A percentile compares a stretch with the other conserved stretches of the same genome.
These are phyloP conservation scores for Proisotoma minuta DNA, from an alignment of 2,888 invertebrate genomes.

Conservation along the genomic window DNA sequence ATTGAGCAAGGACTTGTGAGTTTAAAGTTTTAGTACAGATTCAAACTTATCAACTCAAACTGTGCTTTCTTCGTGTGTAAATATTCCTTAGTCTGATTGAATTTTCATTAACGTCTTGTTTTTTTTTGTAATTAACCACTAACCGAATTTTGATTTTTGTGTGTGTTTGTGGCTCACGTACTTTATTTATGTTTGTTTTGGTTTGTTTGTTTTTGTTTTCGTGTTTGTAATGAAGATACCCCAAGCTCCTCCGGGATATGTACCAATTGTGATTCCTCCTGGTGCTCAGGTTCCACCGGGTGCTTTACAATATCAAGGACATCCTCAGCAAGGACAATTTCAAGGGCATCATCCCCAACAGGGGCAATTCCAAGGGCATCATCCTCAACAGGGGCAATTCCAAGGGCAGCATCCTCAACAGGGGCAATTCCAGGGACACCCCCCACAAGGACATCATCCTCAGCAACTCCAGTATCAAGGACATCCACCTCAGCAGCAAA, in stretches of 20 bases:
- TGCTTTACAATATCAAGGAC: constrained; percentile 47
- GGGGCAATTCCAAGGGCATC: constrained; percentile 36
- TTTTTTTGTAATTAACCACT: no score
- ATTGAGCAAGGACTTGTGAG: constrained; percentile 65
- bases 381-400: constrained; percentile 44
- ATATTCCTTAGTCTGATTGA: no score
- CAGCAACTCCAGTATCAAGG: constrained; percentile 3
- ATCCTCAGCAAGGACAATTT: constrained; percentile 46
- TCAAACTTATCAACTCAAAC: neutral
- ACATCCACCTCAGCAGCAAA: constrained; percentile 33
- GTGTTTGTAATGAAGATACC: constrained; percentile 47
- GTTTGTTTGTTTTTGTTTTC: constrained; percentile 16
- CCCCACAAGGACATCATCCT: constrained; percentile 6
- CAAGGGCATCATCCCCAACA: constrained; percentile 48
- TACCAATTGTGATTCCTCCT: constrained; percentile 35
- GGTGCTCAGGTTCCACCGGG: constrained; percentile 34
- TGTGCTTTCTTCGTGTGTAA: no score
- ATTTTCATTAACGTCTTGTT: no score
- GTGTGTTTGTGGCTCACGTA: neutral
- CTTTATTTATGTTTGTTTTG: neutral
- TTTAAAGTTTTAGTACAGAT: neutral
- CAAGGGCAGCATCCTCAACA: constrained; percentile 45
- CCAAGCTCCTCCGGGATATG: constrained; percentile 47
- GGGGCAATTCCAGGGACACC: constrained; percentile 6
- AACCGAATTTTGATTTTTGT: neutral